These are phyloP conservation scores for Campoletis raptor DNA, from an alignment of 2,888 invertebrate species.

Conservation along the genomic window DNA sequence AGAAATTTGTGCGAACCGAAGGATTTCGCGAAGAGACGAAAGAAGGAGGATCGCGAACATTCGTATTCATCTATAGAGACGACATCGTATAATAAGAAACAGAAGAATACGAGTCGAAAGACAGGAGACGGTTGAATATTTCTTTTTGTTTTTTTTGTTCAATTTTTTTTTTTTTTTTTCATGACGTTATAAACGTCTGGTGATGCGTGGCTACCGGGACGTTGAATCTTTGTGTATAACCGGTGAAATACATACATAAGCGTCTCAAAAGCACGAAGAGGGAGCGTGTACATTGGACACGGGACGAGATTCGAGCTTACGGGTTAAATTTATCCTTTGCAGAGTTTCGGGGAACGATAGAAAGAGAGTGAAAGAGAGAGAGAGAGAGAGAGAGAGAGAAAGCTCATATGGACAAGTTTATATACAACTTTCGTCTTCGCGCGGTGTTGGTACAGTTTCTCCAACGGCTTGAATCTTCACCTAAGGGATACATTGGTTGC, in stretches of 20 bases:
- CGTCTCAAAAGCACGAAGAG: constrained; percentile 34
- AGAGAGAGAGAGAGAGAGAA: constrained; percentile 24
- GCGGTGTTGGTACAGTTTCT: constrained; percentile 52
- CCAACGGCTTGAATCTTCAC: constrained; percentile 39
- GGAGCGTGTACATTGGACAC: constrained; percentile 47
- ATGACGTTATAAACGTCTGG: constrained; percentile 63
- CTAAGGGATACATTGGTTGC: constrained; percentile 31
- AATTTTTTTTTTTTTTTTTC: constrained; percentile 48
- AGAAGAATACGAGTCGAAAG: constrained; percentile 44
- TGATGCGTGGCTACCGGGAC: constrained; percentile 45
- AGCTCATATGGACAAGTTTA: constrained; percentile 49
- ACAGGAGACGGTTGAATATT: neutral
- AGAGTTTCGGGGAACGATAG: constrained; percentile 75
- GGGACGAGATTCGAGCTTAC: constrained; percentile 61
- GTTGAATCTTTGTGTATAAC: constrained; percentile 66
- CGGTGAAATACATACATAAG: constrained; percentile 53
- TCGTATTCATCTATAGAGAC: constrained; percentile 18
- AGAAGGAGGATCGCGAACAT: constrained; percentile 8
- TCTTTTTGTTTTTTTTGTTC: constrained; percentile 11
- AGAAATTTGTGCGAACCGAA: constrained; percentile 62
- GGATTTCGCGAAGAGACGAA: constrained; percentile 46
- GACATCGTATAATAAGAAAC: constrained; percentile 45
- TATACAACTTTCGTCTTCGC: constrained; percentile 48
- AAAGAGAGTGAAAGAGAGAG: constrained; percentile 7
- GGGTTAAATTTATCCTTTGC: constrained; percentile 81